Evolutionary conservation across 2,888 invertebrate species (phyloP), one percentile per base, ranked within the genome.

Genomic region (Unio pictorum): DNA sequence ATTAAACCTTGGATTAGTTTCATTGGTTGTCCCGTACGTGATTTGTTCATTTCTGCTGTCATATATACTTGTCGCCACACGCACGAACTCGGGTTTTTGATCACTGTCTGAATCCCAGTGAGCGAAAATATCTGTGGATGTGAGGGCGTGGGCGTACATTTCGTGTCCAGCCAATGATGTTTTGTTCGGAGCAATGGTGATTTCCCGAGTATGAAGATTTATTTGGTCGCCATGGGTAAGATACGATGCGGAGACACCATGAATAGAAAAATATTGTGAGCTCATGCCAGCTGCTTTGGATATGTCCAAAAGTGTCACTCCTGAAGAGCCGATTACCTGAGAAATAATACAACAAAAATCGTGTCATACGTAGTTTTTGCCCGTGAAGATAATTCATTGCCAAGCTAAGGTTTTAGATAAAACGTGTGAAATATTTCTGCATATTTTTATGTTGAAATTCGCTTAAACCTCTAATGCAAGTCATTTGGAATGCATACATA

Each of bases 181-280:
- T 67, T 81, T 81, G n/a, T 59, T 55, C 1, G 73, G 45, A 5
- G 78, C 68, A 64, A 81, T 82, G 1, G 68, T 72, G 23, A 83
- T 74, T 11, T 67, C 66, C 54, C 69, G 75, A 61, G 76, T 72
- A 20, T 60, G 55, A 17, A 83, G 68, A 67, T 71, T 65, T 28
- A 83, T 77, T 55, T 61, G 68, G 71, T 85, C 85, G 20, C 81
- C 81, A 34, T 79, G 72, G 23, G 83, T 84, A 11, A 82, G 72
- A 64, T 79, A 85, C 8, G 78, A 74, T 30, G 79, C 61, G 60
- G 66, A 76, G 1, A 83, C 79, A 56, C 79, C 73, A 4, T 61
- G 61, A n/a, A 81, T 74, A 28, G 71, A 57, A 69, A 76, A 83
- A 63, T 80, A 73, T 18, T 55, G 15, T 17, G 62, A 45, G 0